Evolutionary conservation across 2,888 invertebrate genomes (phyloP), one percentile per base, ranked within the genome.

Genomic region (Poecilobothrus nobilitatus): DNA sequence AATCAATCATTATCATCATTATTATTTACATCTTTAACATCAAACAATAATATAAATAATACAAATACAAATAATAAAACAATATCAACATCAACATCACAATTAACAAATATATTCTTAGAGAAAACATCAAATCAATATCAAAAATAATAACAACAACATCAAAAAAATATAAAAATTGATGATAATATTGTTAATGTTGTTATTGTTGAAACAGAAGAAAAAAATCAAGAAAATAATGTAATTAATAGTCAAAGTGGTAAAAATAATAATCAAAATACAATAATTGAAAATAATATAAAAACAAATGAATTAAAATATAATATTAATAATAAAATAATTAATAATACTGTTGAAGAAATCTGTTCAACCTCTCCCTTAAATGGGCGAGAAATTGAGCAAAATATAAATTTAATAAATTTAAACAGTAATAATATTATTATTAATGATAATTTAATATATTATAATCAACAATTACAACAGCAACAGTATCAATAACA

Each of bases 341-440:
- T 71, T 72, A 74, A 41, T 68, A 72, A 44, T 68, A 70, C 68
- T 66, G 63, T 71, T 69, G 73, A 73, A 74, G 72, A 72, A 72
- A 66, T 67, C 12, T 78, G 81, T 73, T 81, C 84, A 77, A 79
- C 83, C 81, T 83, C 83, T 78, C 86, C 87, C 78, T 85, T 86
- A 76, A 85, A 84, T 80, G 90, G 90, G 80, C 86, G 89, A 86
- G 90, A 89, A 83, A 89, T 89, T 77, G 89, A 89, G 81, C 80
- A 73, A 69, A 70, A 72, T 70, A 70, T 70, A 69, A 72, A 53
- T 22, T 27, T 21, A 66, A 61, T 44, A 53, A 2, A 27, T 4
- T 4, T 27, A 27, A 27, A 61, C 15, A 53, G n/a, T 66, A 53
- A 61, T 22, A 65, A 65, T 65, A 65, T 18, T 65, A 65, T 18